Evolutionary conservation across 1,140 invertebrate species (phyloP), one percentile per base, ranked within the genome.

Genomic region (Lucilia sericata): DNA sequence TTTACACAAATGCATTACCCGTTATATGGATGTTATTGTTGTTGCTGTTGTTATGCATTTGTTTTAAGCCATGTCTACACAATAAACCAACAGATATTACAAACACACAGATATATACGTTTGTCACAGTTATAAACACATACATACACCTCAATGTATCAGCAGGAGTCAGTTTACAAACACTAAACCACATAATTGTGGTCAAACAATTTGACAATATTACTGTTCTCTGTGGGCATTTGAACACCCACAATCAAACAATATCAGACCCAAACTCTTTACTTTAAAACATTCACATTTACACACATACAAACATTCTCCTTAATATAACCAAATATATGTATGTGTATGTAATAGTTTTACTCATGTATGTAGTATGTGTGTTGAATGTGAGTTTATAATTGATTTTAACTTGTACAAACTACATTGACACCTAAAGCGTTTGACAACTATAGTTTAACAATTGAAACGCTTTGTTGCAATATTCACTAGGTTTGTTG

Each of bases 1-100:
- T 84, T 84, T 82, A 84, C 84, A 84, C 74, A 84, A 84, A 82
- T 82, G 84, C 81, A 84, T 84, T 84, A 84, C 84, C 76, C 70
- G 84, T 82, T 84, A 75, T 80, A 49, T 84, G 84, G 42, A 8
- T 42, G 42, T 42, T 8, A 10, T 42, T 42, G 42, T 42, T 42
- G 10, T 8, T 42, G 42, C 10, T 42, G 42, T 42, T 42, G 42
- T 75, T 84, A 34, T 82, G 84, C 70, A 84, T 82, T 84, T 84
- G 84, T 82, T 10, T 60, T 82, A 70, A 51, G 70, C 47, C 80
- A 84, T 84, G 84, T 84, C 74, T 82, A 49, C 74, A 76, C 65
- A 51, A 80, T 70, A 80, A 36, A 42, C 42, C 75, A 78, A 78
- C 36, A 78, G 17, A n/a, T 36, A 75, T 75, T 47, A 76, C 74